Conservation (phyloP, 2,797 vertebrate species). For the Smutsia gigantea region DNA sequence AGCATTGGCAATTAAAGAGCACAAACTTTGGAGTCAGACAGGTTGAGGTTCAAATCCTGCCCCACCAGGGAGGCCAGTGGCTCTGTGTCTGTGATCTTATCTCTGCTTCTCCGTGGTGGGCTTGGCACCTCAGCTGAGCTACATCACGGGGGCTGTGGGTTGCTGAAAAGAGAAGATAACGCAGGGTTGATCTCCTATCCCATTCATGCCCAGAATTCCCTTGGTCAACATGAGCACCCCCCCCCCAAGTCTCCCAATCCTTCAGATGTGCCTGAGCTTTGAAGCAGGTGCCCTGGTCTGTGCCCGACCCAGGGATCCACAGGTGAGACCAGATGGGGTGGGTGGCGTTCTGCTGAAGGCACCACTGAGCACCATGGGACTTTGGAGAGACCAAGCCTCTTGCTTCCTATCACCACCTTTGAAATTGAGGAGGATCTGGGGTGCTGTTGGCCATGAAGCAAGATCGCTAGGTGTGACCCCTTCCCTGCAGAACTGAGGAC, state of each 20-base stretch:
- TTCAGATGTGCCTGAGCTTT: background rate
- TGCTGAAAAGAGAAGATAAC: slow-evolving; percentile 1
- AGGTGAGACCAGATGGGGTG: background rate
- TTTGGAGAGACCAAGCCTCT: background rate
- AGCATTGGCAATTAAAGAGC: background rate
- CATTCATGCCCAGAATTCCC: background rate
- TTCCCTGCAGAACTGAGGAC: background rate
- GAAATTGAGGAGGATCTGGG: background rate
- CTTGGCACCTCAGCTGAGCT: background rate
- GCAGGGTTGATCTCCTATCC: background rate
- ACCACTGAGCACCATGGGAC: background rate
- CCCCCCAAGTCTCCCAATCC: background rate
- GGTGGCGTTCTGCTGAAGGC: background rate
- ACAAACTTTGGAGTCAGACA: background rate
- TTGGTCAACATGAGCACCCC: background rate
- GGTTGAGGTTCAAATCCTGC: background rate
- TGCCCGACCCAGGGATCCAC: background rate
- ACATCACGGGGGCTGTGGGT: background rate
- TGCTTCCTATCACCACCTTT: background rate
- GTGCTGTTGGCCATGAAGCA: background rate
- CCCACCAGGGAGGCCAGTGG: background rate
- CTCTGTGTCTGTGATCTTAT: background rate
- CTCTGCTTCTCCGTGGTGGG: background rate
- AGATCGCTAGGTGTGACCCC: background rate
- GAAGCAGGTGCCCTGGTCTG: background rate